These are phyloP conservation scores for Camelus bactrianus DNA, from an alignment of 2,113 vertebrate genomes.

Conservation along the genomic window DNA sequence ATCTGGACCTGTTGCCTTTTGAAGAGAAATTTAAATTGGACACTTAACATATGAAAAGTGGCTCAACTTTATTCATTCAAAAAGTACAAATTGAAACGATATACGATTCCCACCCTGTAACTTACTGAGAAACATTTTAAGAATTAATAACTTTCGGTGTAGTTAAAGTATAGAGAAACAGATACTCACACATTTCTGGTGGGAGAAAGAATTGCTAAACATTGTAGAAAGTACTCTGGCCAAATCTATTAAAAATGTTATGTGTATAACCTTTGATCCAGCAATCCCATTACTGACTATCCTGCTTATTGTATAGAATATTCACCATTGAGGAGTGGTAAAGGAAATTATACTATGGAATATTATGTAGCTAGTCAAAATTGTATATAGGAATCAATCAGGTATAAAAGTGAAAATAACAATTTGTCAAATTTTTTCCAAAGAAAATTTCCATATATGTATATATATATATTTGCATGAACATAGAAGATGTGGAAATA, in stretches of 20 bases:
- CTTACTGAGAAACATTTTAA: slow-evolving; percentile 1
- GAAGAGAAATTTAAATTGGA: not conserved
- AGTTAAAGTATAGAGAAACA: not conserved
- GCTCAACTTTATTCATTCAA: not conserved
- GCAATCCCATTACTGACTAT: not conserved
- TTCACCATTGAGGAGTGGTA: not conserved
- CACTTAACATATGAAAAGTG: not conserved
- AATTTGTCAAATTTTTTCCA: slow-evolving; percentile 15
- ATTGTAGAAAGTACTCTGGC: not conserved
- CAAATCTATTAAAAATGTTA: not conserved
- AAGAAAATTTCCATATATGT: not conserved
- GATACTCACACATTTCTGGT: not conserved
- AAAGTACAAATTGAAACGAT: not conserved
- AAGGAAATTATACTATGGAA: not conserved
- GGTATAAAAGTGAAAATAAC: not conserved
- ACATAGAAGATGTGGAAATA: not conserved
- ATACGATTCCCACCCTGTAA: not conserved
- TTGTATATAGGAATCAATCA: not conserved
- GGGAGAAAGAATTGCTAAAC: not conserved
- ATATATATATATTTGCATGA: not conserved
- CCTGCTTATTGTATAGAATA: not conserved
- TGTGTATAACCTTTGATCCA: not conserved
- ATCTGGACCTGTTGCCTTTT: not conserved
- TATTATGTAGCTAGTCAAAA: not conserved
- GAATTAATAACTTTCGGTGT: not conserved